These are phyloP conservation scores for Micromys minutus DNA, from an alignment of 2,113 vertebrate species.

Conservation along the genomic window DNA sequence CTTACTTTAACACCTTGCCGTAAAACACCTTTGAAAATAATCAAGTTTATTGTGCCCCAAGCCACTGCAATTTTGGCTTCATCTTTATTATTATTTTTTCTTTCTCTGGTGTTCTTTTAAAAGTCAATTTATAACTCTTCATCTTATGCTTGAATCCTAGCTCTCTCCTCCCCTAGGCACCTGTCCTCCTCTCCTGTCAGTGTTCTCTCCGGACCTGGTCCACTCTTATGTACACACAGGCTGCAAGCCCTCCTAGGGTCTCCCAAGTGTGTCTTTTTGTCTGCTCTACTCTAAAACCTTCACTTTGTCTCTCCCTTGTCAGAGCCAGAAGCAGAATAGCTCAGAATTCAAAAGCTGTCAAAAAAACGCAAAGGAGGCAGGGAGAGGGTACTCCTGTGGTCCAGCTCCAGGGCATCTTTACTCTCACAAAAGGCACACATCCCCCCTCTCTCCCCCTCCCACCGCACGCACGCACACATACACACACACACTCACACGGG, in stretches of 20 bases:
- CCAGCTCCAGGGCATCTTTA: neutral
- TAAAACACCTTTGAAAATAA: conserved; percentile 45
- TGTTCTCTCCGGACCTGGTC: neutral
- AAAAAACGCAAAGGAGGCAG: neutral
- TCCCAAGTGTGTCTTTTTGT: conserved; percentile 63
- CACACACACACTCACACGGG: neutral
- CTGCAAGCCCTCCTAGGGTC: neutral
- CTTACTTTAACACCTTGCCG: neutral
- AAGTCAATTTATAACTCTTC: conserved; percentile 34
- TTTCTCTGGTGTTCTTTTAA: neutral
- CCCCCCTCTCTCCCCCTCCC: too few relatives aligned
- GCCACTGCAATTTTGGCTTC: conserved; percentile 30
- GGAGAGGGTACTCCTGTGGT: neutral
- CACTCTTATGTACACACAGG: neutral
- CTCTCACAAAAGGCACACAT: neutral
- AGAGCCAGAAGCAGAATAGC: neutral
- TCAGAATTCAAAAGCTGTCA: neutral
- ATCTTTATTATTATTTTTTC: neutral
- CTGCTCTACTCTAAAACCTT: neutral
- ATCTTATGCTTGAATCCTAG: neutral
- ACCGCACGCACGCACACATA: neutral
- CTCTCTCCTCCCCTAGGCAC: neutral
- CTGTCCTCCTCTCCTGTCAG: neutral
- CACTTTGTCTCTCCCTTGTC: neutral
- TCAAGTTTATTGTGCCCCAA: neutral